phyloP scores from a whole-genome alignment of 1,140 invertebrate species.

The Daktulosphaira vitifoliae region DNA sequence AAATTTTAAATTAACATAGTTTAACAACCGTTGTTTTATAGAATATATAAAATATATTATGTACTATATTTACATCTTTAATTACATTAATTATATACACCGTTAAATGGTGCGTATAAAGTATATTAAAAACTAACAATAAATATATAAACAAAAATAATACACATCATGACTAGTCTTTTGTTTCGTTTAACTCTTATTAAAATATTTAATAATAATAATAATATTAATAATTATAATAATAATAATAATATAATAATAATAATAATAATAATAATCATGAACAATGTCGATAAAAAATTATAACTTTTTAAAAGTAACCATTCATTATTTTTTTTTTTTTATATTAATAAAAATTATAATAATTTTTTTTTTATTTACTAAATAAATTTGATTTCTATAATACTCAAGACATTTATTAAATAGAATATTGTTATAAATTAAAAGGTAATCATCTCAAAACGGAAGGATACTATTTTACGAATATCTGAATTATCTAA shows the following conservation, averaged over 20 bases:
- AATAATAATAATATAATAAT: slow-evolving; percentile 28
- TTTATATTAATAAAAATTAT: too few species aligned
- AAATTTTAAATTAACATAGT: slow-evolving; percentile 3
- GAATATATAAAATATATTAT: not conserved
- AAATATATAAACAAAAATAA: slow-evolving; percentile 32
- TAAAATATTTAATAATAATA: slow-evolving; percentile 27
- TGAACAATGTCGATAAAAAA: slow-evolving; percentile 14
- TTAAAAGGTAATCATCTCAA: too few species aligned
- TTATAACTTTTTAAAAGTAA: slow-evolving; percentile 1
- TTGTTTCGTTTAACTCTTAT: slow-evolving; percentile 22
- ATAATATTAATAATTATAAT: slow-evolving; percentile 18
- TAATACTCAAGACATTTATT: too few species aligned
- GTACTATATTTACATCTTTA: slow-evolving; percentile 1
- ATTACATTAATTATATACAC: slow-evolving; percentile 8
- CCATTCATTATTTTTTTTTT: too few species aligned
- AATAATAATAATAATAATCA: slow-evolving; percentile 21
- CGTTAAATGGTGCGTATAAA: not conserved
- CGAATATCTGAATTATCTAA: too few species aligned
- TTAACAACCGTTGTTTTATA: not conserved
- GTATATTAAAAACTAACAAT: slow-evolving; percentile 32
- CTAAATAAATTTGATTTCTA: too few species aligned
- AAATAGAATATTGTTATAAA: too few species aligned
- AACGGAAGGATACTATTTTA: too few species aligned
- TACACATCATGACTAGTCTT: slow-evolving; percentile 31
- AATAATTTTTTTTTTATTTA: too few species aligned